Conservation (phyloP, 2,888 invertebrate genomes). For the Lithodes maja region DNA sequence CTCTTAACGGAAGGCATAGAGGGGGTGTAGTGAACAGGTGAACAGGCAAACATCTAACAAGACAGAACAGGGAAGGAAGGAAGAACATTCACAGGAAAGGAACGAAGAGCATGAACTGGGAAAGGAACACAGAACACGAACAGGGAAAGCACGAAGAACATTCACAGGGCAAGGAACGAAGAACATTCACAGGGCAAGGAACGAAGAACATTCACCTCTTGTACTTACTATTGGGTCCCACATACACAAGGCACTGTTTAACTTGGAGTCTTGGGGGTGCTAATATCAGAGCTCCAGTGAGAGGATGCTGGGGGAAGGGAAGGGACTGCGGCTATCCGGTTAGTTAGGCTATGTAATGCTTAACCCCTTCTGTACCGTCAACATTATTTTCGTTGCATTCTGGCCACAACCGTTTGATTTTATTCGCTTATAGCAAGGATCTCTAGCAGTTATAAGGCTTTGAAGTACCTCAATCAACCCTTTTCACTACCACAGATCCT, state of each 20-base stretch:
- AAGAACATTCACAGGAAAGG: no score
- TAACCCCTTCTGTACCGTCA: not conserved
- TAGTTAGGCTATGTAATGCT: conserved; percentile 53
- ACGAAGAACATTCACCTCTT: conserved; percentile 62
- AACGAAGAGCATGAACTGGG: no score
- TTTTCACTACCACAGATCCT: no score
- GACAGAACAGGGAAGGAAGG: conserved; percentile 35
- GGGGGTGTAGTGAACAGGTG: not conserved
- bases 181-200: conserved; percentile 48
- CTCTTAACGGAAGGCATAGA: not conserved
- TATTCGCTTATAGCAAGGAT: no score
- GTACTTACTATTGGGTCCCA: conserved; percentile 66
- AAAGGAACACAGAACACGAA: not conserved
- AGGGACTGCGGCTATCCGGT: conserved; percentile 58
- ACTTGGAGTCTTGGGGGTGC: conserved; percentile 49
- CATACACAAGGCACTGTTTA: conserved; percentile 64
- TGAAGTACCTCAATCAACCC: no score
- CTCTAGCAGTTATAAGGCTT: no score
- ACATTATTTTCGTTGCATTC: no score
- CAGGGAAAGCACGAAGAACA: conserved; percentile 48
- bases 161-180: conserved; percentile 47
- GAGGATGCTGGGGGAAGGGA: conserved; percentile 50
- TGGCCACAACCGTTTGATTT: no score
- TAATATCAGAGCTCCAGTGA: conserved; percentile 47
- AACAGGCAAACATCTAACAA: conserved; percentile 15